A percentile compares a stretch with the other conserved stretches of the same genome.
These are phyloP conservation scores for Triplophysa bombifrons DNA, from an alignment of 2,797 vertebrate genomes.

Conservation along the genomic window DNA sequence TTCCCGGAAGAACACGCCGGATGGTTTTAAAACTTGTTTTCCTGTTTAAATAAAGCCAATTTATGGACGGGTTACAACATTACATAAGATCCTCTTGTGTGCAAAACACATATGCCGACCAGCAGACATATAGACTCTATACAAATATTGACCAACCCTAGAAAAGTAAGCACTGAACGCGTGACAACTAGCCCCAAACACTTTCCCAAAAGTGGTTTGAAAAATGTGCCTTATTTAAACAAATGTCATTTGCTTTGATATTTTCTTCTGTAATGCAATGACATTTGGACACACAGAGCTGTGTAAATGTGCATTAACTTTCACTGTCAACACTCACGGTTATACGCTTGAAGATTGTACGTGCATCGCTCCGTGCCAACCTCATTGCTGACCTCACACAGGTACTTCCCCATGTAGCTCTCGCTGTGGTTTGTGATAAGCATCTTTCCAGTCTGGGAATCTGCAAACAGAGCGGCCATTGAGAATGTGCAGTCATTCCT, in stretches of 20 bases:
- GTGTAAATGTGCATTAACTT: constrained; percentile 44
- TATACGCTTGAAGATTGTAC: constrained; percentile 72
- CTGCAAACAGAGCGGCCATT: constrained; percentile 63
- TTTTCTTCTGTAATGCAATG: neutral
- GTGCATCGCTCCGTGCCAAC: constrained; percentile 82
- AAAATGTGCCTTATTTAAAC: neutral
- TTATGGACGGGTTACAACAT: no score
- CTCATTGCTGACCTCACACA: constrained; percentile 81
- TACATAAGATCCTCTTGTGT: no score
- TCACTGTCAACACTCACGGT: constrained; percentile 72
- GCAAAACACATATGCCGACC: neutral
- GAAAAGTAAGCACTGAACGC: neutral
- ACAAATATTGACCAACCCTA: neutral
- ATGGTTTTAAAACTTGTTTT: no score
- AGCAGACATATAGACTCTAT: neutral
- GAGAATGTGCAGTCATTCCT: constrained; percentile 3
- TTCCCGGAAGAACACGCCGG: no score
- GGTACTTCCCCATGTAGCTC: constrained; percentile 78
- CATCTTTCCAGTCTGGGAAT: constrained; percentile 77
- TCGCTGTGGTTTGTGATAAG: constrained; percentile 80
- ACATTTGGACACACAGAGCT: constrained; percentile 21
- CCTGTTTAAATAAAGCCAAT: no score
- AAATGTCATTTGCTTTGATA: neutral
- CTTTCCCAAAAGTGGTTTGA: neutral
- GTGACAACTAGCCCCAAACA: neutral